These are phyloP conservation scores for Leucophora obtusa DNA, from an alignment of 2,888 invertebrate species.

Conservation along the genomic window DNA sequence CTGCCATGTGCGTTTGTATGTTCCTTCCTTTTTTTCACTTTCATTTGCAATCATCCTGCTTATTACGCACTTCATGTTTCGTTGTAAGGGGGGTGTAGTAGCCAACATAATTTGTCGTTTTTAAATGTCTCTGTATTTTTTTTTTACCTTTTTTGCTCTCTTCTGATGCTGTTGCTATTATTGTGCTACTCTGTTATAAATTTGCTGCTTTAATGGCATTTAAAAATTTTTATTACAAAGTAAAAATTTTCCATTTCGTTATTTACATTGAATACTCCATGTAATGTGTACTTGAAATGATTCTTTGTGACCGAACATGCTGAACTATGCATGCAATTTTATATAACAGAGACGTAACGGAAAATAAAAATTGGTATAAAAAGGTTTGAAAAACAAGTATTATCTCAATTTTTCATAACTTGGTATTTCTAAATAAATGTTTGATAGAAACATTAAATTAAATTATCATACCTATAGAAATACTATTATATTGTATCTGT, in stretches of 20 bases:
- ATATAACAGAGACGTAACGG: background rate
- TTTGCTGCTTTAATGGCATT: constrained; percentile 24
- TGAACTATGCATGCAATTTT: background rate
- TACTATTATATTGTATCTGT: too few relatives aligned
- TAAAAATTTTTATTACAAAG: constrained; percentile 45
- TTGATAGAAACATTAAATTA: too few relatives aligned
- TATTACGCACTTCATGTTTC: constrained; percentile 37
- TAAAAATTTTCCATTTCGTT: constrained; percentile 58
- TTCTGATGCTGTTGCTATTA: background rate
- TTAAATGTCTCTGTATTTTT: constrained; percentile 14
- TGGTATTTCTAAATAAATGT: too few relatives aligned
- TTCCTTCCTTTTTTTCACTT: constrained; percentile 13
- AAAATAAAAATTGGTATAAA: too few relatives aligned
- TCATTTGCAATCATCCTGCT: constrained; percentile 2
- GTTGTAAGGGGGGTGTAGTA: background rate
- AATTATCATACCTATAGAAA: too few relatives aligned
- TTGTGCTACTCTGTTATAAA: constrained; percentile 3
- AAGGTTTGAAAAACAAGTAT: too few relatives aligned
- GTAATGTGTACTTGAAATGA: constrained; percentile 48
- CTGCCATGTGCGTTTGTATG: background rate
- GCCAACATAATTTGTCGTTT: constrained; percentile 39
- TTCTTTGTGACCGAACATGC: constrained; percentile 42
- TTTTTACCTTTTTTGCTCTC: background rate
- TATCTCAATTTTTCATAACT: too few relatives aligned
- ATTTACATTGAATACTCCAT: too few relatives aligned